A percentile compares a stretch with the other conserved stretches of the same genome.
Evolutionary conservation across 2,797 vertebrate species (phyloP).

Genomic region (Allobates femoralis): DNA sequence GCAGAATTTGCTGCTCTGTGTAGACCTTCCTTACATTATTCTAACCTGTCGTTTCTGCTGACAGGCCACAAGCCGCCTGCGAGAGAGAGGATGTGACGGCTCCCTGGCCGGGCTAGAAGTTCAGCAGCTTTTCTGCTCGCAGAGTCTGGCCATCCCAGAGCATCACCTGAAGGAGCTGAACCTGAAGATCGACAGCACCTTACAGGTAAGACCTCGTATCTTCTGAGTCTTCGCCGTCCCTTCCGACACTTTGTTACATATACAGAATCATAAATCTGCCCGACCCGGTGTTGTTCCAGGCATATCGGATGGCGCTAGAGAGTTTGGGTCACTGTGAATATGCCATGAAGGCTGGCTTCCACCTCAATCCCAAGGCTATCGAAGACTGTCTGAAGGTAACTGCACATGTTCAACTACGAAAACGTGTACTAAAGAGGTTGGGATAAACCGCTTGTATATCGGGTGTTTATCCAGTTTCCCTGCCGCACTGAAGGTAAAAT

Average conservation of each 20-base stretch:
- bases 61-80: slow-evolving; percentile 89
- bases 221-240: neutral
- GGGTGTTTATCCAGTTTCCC: no score
- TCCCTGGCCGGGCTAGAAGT: slow-evolving; percentile 96
- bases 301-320: slow-evolving; percentile 93
- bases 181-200: slow-evolving; percentile 92
- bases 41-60: neutral
- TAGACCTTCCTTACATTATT: neutral
- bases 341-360: slow-evolving; percentile 96
- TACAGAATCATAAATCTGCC: no score
- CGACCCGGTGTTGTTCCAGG: slow-evolving; percentile 74
- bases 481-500: no score
- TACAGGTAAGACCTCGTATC: slow-evolving; percentile 82
- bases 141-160: slow-evolving; percentile 92
- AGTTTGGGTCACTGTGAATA: slow-evolving; percentile 97
- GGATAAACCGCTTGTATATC: no score
- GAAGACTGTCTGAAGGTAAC: slow-evolving; percentile 93
- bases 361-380: slow-evolving; percentile 93
- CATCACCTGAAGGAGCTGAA: slow-evolving; percentile 97
- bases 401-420: neutral
- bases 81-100: slow-evolving; percentile 91
- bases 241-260: no score
- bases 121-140: slow-evolving; percentile 97
- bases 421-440: no score
- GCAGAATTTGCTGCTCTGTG: neutral